Evolutionary conservation across 2,797 vertebrate species (phyloP).

Genomic region (Fistularia commersonii): DNA sequence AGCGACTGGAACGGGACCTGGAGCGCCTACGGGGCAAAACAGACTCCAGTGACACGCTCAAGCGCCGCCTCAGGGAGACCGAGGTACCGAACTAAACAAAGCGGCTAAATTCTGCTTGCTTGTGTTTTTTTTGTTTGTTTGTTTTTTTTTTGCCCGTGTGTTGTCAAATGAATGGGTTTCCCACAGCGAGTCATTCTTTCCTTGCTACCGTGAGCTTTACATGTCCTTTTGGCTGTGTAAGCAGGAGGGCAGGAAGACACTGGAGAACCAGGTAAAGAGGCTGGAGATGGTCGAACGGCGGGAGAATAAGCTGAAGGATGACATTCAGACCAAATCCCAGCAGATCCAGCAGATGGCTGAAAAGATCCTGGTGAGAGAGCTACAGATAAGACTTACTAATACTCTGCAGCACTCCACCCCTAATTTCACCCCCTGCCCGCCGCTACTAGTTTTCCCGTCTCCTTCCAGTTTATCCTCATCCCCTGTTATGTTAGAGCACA

Average conservation of each 20-base stretch:
- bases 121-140: neutral
- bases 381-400: conserved; percentile 56
- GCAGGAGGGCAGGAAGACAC: conserved; percentile 94
- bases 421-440: conserved; percentile 30
- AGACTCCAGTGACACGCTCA: conserved; percentile 92
- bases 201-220: conserved; percentile 8
- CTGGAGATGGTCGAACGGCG: conserved; percentile 94
- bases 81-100: conserved; percentile 78
- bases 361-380: conserved; percentile 85
- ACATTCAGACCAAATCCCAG: conserved; percentile 88
- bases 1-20: conserved; percentile 87
- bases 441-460: conserved; percentile 19
- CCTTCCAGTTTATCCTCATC: conserved; percentile 15
- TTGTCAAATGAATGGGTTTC: neutral
- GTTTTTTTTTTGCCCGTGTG: neutral
- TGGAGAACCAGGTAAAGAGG: conserved; percentile 97
- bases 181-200: neutral
- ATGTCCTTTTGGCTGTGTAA: conserved; percentile 40
- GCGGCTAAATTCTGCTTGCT: neutral
- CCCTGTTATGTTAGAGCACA: conserved; percentile 14
- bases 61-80: conserved; percentile 88
- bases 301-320: conserved; percentile 88
- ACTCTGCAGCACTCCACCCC: conserved; percentile 30
- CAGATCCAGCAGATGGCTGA: conserved; percentile 99
- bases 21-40: conserved; percentile 89